These are phyloP conservation scores for Himalopsyche kuldschensis DNA, from an alignment of 2,888 invertebrate genomes.

Conservation along the genomic window DNA sequence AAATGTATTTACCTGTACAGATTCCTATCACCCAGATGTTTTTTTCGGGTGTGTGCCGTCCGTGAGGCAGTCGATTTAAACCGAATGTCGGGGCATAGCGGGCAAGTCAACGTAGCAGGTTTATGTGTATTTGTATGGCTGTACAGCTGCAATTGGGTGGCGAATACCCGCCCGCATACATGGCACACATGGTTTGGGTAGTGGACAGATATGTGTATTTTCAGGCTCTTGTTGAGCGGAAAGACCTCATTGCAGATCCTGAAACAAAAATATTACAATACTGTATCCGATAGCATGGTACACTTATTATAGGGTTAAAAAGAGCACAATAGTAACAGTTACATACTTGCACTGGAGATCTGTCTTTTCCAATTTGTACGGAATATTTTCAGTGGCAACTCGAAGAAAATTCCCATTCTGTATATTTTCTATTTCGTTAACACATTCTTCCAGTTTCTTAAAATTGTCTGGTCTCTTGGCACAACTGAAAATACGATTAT, in stretches of 20 bases:
- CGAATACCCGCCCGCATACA: background rate
- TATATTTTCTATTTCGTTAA: background rate
- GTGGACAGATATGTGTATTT: background rate
- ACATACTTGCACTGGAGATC: slow-evolving; percentile 30
- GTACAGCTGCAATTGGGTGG: background rate
- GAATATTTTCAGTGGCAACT: background rate
- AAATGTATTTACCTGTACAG: background rate
- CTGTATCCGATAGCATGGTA: too few species aligned
- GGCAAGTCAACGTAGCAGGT: background rate
- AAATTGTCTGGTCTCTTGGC: background rate
- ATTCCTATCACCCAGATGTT: background rate
- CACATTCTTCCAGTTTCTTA: background rate
- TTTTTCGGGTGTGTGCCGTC: background rate
- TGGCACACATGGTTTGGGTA: background rate
- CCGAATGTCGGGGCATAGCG: background rate
- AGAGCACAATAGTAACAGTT: too few species aligned
- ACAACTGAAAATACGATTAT: background rate
- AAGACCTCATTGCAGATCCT: background rate
- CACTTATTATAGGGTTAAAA: too few species aligned
- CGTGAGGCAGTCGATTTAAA: background rate
- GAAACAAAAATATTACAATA: background rate
- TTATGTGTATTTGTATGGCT: background rate
- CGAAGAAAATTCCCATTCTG: background rate
- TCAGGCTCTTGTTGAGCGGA: background rate
- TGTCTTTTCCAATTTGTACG: slow-evolving; percentile 28